A percentile compares a stretch with the other conserved stretches of the same genome.
phyloP scores from a whole-genome alignment of 1,140 invertebrate genomes.

The Drosophila kikkawai region DNA sequence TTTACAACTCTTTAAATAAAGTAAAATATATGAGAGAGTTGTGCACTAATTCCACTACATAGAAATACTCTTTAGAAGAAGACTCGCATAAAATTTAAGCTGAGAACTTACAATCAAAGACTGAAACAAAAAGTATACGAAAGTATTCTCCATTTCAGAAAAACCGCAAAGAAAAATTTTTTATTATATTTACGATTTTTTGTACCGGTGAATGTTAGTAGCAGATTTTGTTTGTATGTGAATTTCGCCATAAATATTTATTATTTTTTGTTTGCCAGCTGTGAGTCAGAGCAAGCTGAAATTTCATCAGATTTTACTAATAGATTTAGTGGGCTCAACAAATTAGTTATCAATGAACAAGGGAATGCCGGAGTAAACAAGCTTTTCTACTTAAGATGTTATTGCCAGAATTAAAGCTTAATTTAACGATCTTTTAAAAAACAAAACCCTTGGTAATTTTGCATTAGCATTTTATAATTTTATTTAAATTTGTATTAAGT shows the following conservation, averaged over 20 bases:
- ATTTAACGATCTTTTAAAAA: neutral
- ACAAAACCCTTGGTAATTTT: constrained; percentile 1
- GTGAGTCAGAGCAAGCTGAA: constrained; percentile 2
- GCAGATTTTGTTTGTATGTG: constrained; percentile 16
- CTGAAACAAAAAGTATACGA: neutral
- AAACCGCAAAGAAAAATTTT: neutral
- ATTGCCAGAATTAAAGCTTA: neutral
- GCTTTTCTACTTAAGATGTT: too few species aligned
- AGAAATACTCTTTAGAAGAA: neutral
- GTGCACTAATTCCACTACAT: neutral
- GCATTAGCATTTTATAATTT: constrained; percentile 56
- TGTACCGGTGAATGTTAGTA: neutral
- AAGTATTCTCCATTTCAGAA: too few species aligned
- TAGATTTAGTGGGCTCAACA: neutral
- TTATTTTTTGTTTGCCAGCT: constrained; percentile 5
- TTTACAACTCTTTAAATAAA: too few species aligned
- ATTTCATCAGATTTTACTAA: constrained; percentile 21
- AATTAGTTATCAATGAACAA: constrained; percentile 1
- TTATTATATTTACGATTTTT: neutral
- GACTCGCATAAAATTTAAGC: neutral
- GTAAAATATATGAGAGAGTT: neutral
- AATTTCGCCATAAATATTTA: constrained; percentile 11
- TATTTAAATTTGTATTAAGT: constrained; percentile 72
- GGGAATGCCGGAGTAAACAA: neutral
- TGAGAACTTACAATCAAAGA: neutral